Percentiles rank a stretch among this genome's conserved stretches.
phyloP scores from a whole-genome alignment of 2,113 vertebrate species.

The Barnardius zonarius region DNA sequence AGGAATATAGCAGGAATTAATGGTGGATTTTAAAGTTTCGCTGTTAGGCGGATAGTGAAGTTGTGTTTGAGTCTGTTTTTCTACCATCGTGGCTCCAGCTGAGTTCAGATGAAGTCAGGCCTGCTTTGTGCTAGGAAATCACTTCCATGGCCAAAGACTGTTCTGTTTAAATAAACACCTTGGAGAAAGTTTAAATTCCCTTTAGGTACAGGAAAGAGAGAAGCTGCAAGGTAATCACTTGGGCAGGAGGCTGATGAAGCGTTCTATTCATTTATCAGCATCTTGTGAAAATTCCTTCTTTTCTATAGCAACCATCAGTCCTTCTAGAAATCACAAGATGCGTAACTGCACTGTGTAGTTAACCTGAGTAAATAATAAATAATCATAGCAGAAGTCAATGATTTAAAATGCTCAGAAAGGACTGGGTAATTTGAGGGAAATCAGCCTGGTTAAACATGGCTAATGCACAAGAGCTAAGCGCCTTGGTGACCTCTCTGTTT shows the following conservation, averaged over 20 bases:
- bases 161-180: not conserved
- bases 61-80: not conserved
- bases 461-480: not conserved
- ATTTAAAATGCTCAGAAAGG: not conserved
- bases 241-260: not conserved
- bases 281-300: not conserved
- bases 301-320: not conserved
- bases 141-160: not conserved
- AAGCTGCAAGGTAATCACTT: not conserved
- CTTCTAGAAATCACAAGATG: not conserved
- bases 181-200: not conserved
- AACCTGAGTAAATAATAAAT: not conserved
- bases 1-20: not conserved
- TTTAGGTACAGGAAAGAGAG: accelerated
- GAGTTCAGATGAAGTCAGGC: not conserved
- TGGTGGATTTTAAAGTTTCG: not conserved
- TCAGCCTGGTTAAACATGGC: not conserved
- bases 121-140: not conserved
- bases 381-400: not conserved
- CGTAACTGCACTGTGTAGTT: not conserved
- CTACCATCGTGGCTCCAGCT: not conserved
- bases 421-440: not conserved
- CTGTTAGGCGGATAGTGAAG: not conserved
- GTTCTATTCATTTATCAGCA: not conserved
- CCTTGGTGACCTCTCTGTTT: not conserved